phyloP scores from a whole-genome alignment of 2,113 vertebrate genomes.

The Gallinago paraguaiae region DNA sequence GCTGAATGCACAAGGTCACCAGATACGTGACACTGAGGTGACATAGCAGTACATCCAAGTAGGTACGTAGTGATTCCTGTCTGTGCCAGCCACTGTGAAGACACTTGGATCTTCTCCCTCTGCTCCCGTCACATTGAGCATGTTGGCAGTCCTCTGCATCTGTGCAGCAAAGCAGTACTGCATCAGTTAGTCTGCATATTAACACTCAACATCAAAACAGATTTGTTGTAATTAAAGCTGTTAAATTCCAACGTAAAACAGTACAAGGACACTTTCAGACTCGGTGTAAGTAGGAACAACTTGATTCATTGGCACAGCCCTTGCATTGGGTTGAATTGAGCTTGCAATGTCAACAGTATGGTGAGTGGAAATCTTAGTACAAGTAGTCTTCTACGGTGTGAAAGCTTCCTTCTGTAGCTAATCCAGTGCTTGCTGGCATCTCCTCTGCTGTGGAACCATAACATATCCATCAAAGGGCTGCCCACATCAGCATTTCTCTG shows the following conservation, averaged over 20 bases:
- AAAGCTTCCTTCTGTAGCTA: background rate
- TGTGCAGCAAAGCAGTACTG: background rate
- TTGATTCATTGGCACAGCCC: background rate
- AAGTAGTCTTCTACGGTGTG: background rate
- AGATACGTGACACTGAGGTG: background rate
- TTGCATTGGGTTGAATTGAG: background rate
- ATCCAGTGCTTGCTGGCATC: background rate
- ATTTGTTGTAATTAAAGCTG: background rate
- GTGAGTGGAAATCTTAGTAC: background rate
- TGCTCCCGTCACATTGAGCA: background rate
- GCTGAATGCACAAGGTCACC: background rate
- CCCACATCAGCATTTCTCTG: background rate
- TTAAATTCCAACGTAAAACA: background rate
- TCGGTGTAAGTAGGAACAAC: background rate
- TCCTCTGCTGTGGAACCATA: background rate
- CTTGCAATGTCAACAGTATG: background rate
- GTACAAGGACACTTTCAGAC: background rate
- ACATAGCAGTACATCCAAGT: background rate
- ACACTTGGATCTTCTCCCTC: background rate
- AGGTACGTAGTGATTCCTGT: background rate
- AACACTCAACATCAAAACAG: background rate
- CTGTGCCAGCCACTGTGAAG: background rate
- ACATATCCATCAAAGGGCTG: background rate
- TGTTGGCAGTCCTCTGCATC: background rate
- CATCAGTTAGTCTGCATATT: background rate